Conservation (phyloP, 2,888 invertebrate genomes). For the Dasysyrphus albostriatus region DNA sequence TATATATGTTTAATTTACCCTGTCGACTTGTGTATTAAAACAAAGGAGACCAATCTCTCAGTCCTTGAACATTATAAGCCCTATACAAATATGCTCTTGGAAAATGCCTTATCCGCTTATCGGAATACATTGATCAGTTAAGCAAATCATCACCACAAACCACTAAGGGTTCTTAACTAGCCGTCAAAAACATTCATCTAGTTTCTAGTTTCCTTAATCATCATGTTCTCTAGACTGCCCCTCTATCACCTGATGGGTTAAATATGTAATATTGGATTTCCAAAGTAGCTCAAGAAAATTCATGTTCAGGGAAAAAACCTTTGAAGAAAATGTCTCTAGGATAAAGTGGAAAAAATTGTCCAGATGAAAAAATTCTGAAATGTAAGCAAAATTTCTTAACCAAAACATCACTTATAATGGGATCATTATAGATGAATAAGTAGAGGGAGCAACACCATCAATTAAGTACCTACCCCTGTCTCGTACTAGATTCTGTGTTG, state of each 20-base stretch:
- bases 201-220: conserved; percentile 10
- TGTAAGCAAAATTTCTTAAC: background rate
- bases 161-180: conserved; percentile 36
- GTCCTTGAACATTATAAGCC: background rate
- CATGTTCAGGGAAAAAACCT: background rate
- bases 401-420: background rate
- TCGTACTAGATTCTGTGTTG: background rate
- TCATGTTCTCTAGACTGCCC: background rate
- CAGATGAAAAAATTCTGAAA: background rate
- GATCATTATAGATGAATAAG: too few species aligned
- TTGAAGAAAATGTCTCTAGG: background rate
- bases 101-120: conserved; percentile 7
- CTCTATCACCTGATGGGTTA: background rate
- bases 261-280: background rate
- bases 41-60: background rate
- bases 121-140: conserved; percentile 37
- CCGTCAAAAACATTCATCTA: conserved; percentile 36
- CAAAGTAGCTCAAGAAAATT: background rate
- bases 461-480: background rate
- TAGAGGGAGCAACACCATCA: too few species aligned
- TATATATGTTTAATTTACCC: background rate
- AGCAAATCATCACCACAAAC: conserved; percentile 50
- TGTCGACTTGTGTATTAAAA: conserved; percentile 4
- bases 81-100: background rate
- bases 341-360: background rate